Evolutionary conservation across 2,113 vertebrate species (phyloP).

Genomic region (Silurus meridionalis): DNA sequence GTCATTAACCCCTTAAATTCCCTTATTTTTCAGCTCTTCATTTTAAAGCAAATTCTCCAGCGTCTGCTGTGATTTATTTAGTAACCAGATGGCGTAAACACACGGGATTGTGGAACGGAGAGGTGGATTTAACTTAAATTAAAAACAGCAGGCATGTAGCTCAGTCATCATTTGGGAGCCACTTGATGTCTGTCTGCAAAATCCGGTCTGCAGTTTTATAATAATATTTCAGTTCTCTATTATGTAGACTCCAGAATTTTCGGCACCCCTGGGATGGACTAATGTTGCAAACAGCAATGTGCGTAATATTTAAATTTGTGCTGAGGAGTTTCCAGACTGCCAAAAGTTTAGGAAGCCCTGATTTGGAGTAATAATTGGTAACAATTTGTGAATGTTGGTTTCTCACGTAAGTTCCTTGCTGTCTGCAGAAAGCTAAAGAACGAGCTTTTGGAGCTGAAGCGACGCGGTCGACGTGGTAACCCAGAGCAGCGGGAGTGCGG

Average conservation of each 20-base stretch:
- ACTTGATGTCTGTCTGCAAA: not conserved
- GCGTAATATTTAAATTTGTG: not conserved
- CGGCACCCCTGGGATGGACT: not conserved
- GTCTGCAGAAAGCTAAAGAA: conserved; percentile 87
- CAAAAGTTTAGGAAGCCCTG: not conserved
- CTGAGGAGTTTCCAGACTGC: not conserved
- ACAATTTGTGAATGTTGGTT: not conserved
- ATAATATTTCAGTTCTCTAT: not conserved
- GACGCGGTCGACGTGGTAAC: conserved; percentile 76
- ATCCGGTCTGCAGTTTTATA: not conserved
- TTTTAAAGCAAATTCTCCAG: not conserved
- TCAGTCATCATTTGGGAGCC: not conserved
- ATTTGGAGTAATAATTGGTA: not conserved
- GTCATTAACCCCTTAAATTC: not conserved
- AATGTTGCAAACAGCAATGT: not conserved
- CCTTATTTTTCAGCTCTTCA: not conserved
- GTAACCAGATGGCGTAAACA: not conserved
- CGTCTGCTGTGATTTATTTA: not conserved
- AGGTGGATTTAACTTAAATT: not conserved
- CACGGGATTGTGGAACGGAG: not conserved
- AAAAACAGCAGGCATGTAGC: not conserved
- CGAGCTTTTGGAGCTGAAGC: conserved; percentile 87
- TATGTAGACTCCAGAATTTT: not conserved
- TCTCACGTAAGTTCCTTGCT: not conserved
- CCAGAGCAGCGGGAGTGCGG: conserved; percentile 77